Conservation (phyloP, 2,797 vertebrate species). For the Petrocephalus schoutedeni region DNA sequence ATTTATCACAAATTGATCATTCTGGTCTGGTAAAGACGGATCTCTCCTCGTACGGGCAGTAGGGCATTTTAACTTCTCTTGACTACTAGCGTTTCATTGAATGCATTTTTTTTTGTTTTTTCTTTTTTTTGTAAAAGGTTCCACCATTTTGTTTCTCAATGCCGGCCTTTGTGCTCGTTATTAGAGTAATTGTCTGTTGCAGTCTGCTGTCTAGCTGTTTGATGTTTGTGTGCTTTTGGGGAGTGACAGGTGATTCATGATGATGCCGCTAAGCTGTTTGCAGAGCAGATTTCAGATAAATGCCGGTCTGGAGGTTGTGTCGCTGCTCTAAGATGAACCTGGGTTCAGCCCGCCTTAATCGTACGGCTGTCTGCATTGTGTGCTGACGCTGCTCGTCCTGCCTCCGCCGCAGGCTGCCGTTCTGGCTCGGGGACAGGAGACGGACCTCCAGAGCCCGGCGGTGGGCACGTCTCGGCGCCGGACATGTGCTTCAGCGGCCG, state of each 20-base stretch:
- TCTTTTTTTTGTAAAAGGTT: neutral
- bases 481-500: conserved; percentile 38
- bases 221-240: neutral
- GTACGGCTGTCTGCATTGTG: neutral
- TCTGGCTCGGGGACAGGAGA: neutral
- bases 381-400: neutral
- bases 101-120: neutral
- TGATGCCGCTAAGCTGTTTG: neutral
- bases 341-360: neutral
- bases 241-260: neutral
- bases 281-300: neutral
- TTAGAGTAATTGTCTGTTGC: neutral
- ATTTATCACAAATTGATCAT: neutral
- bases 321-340: neutral
- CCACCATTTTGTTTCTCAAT: neutral
- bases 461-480: neutral
- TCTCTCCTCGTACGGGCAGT: neutral
- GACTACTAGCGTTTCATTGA: neutral
- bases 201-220: neutral
- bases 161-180: neutral
- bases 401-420: neutral
- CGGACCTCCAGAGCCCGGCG: neutral
- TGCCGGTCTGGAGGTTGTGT: neutral
- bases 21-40: neutral
- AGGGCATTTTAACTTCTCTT: neutral